Evolutionary conservation across 2,113 vertebrate species (phyloP), one percentile per base, ranked within the genome.

Genomic region (Ciconia stormi): DNA sequence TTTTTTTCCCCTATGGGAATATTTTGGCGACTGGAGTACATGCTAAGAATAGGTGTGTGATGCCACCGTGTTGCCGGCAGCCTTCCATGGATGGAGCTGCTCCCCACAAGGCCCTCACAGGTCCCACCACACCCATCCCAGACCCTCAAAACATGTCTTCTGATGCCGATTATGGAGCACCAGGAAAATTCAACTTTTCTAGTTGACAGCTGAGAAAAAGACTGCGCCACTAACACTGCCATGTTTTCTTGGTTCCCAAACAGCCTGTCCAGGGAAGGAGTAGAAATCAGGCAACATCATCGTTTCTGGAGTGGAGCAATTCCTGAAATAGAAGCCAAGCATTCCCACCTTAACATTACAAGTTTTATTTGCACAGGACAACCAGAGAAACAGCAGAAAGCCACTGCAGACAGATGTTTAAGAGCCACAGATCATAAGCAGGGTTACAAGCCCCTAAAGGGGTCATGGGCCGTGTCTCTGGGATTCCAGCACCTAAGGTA

Each of bases 131-230:
- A 66, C 4, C 2, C 9, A 26, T 36, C 20, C 16, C 9, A 50
- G 18, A 13, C 25, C 8, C n/a, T 29, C 32, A 38, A 44, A 70
- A 53, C 13, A 7, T 12, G 3, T 52, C 27, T 47, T 69, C 58
- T 59, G 30, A 26, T 63, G 36, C 5, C 0, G 0, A 8, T 62
- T 78, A 47, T 11, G 5, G 9, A 67, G 25, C 10, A 46, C 13
- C 38, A 72, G 0, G 2, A 2, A 27, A 71, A 61, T 16, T 26
- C 16, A 69, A 26, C 30, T 66, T 63, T 53, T 77, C n/a, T n/a
- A 56, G 29, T 4, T 70, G 34, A 61, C 34, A 66, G 13, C 2
- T 42, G 10, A 78, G 19, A 42, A 69, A 17, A 69, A 22, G 2
- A 30, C 23, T 46, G 18, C 23, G 12, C 25, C 8, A 3, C 10